phyloP scores from a whole-genome alignment of 2,888 invertebrate genomes.

The Drosophila birchii region DNA sequence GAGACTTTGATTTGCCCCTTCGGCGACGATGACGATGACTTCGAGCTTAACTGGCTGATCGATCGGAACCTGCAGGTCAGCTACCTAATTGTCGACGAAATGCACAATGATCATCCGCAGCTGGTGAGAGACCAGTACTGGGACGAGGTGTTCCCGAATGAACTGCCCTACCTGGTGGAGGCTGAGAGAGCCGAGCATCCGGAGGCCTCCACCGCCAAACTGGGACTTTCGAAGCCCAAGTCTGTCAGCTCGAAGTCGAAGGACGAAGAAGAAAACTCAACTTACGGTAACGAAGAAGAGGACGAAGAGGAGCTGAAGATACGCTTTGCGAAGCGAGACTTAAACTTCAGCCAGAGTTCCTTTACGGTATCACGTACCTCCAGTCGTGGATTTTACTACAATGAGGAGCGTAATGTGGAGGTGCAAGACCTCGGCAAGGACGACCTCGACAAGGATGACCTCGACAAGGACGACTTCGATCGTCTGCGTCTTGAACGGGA shows the following conservation, averaged over 20 bases:
- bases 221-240: slow-evolving; percentile 85
- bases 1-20: slow-evolving; percentile 95
- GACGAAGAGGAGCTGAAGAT: slow-evolving; percentile 49
- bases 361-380: slow-evolving; percentile 29
- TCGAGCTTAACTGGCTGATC: slow-evolving; percentile 86
- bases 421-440: slow-evolving; percentile 4
- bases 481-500: slow-evolving; percentile 88
- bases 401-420: not conserved
- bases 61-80: slow-evolving; percentile 90
- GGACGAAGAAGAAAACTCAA: slow-evolving; percentile 14
- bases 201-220: slow-evolving; percentile 92
- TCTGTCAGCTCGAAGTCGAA: not conserved
- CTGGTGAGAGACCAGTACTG: slow-evolving; percentile 94
- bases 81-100: slow-evolving; percentile 96
- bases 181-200: slow-evolving; percentile 92
- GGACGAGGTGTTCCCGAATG: slow-evolving; percentile 93
- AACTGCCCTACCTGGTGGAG: slow-evolving; percentile 91
- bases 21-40: slow-evolving; percentile 95
- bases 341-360: slow-evolving; percentile 53
- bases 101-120: slow-evolving; percentile 96
- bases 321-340: slow-evolving; percentile 43
- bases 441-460: too few relatives aligned
- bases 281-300: slow-evolving; percentile 55
- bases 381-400: not conserved
- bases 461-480: slow-evolving; percentile 87